phyloP scores from a whole-genome alignment of 1,140 invertebrate species.

The Aphelenchoides fujianensis region DNA sequence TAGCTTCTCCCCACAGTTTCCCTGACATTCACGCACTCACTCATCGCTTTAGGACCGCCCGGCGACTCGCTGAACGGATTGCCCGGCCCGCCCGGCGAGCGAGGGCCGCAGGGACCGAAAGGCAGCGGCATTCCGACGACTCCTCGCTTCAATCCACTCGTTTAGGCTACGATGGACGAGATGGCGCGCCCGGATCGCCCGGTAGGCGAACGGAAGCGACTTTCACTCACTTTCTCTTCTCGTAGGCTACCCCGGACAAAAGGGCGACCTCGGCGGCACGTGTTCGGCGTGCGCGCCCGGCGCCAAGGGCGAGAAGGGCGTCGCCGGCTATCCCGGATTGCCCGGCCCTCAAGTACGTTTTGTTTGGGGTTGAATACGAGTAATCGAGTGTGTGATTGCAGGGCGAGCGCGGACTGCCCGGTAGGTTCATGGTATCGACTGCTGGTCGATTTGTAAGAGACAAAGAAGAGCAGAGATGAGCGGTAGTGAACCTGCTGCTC shows the following conservation, averaged over 20 bases:
- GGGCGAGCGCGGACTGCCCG: background rate
- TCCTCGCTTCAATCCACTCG: background rate
- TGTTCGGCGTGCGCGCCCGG: constrained; percentile 61
- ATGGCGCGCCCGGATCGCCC: constrained; percentile 56
- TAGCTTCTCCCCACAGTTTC: no score
- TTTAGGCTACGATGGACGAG: constrained; percentile 58
- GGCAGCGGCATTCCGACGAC: no score
- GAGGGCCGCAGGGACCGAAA: constrained; percentile 54
- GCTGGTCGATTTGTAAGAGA: background rate
- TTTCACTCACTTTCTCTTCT: no score
- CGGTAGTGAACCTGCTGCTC: no score
- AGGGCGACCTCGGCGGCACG: constrained; percentile 54
- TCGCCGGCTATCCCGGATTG: constrained; percentile 55
- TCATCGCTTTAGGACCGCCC: constrained; percentile 50
- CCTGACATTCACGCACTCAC: no score
- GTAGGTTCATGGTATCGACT: background rate
- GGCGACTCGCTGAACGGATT: constrained; percentile 61
- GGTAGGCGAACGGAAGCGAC: no score
- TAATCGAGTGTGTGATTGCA: no score
- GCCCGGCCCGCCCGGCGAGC: constrained; percentile 56
- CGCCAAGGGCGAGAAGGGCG: constrained; percentile 61
- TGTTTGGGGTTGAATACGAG: no score
- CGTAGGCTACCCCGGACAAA: constrained; percentile 26
- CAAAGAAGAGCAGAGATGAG: no score
- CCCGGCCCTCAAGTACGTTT: constrained; percentile 32